Base-by-base conservation (phyloP, 2,797 vertebrate genomes). In the Melanitta fusca region DNA sequence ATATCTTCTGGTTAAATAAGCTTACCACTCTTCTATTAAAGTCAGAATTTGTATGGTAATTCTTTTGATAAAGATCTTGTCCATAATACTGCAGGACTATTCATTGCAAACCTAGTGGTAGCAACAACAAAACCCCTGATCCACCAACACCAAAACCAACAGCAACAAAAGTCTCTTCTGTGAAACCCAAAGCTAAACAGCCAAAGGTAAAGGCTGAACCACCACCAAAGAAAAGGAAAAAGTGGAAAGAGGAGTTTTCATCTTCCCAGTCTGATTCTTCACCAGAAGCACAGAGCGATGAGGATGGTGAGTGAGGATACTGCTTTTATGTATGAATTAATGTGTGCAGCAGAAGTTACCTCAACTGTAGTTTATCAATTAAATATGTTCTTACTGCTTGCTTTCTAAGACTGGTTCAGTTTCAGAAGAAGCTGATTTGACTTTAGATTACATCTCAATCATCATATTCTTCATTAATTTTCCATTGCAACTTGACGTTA, bases 171-270 rank as follows among this genome's bases (percentile, higher is more conserved):
- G 95, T 96, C 90, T 97, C 98, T 91, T 97, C 98, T 69, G 87
- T 97, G 72, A 99, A 98, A 98, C 98, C 99, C 89, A 99, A 99
- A 98, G 98, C 98, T 94, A 99, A 99, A 97, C 99, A 99, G 97
- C 93, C 97, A 49, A 99, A 99, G 97, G 91, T 98, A 70, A 99
- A 98, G 97, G 99, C 99, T 80, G 99, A 99, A 96, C 99, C 99
- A 32, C 99, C 99, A 47, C 99, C 99, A 91, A 99, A 99, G 98
- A 99, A 99, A 97, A 98, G 99, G 97, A 99, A 98, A 97, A 99
- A 99, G 87, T 99, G 99, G 99, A 99, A 99, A 96, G 99, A 99
- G 96, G 99, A 99, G 91, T 99, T 99, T 93, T 98, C 98, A 6
- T 98, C 98, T 38, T 98, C 99, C 28, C 98, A 98, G 12, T 99